Base-by-base conservation (phyloP, 2,113 vertebrate species). In the Rhegmatorhina hoffmannsi region DNA sequence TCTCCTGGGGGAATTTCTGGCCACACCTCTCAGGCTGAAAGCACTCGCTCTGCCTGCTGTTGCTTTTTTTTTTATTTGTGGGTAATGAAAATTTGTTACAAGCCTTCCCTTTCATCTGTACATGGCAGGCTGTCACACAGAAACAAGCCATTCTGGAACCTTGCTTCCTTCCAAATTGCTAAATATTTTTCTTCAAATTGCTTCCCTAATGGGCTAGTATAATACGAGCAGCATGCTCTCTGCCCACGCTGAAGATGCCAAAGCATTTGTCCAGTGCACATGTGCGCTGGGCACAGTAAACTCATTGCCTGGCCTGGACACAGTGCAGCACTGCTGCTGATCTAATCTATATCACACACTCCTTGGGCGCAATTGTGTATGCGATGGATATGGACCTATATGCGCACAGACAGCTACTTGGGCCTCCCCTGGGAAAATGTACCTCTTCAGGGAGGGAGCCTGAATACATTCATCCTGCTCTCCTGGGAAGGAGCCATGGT, bases 31-130 rank as follows among this genome's bases (percentile, higher is more conserved):
- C 96, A 90, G 97, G 87, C 97, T 98, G 97, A 97, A 98, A 98
- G 97, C 97, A 97, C 95, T 97, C 97, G 93, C 89, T 98, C 91
- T 97, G 98, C 98, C 97, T 98, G 98, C 97, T 98, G 98, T 97
- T 98, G 97, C 97, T 93, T 96, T 97, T 98, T 97, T 97, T 97
- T 97, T 96, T 95, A 96, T 97, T 97, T 96, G 96, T 1, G 95
- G 93, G 97, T 97, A 98, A 98, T 98, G 98, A 98, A 98, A 98
- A 98, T 98, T 98, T 98, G 97, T 98, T 97, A 97, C 97, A 98
- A 97, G 90, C 97, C 92, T 98, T 98, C 95, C 97, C 97, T 98
- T 98, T 98, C 98, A 98, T 98, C 97, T 98, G 98, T 96, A 96
- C 95, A 91, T 97, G 97, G 97, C 98, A 98, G 98, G 97, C 98